Evolutionary conservation across 2,888 invertebrate genomes (phyloP).

Genomic region (Phyto melanocephala): DNA sequence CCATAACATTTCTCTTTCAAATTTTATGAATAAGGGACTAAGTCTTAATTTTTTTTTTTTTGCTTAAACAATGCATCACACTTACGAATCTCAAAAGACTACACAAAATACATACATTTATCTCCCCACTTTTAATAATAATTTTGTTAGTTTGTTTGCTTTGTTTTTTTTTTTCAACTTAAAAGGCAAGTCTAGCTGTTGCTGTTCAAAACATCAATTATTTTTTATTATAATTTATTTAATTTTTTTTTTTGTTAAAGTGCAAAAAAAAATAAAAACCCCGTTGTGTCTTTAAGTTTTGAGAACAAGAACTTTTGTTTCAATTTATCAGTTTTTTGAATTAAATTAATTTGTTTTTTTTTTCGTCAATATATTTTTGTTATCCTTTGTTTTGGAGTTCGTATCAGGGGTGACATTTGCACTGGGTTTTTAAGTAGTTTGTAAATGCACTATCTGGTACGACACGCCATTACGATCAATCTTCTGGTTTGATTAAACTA

Average conservation of each 20-base stretch:
- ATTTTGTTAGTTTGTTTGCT: not conserved
- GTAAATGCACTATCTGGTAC: constrained; percentile 99
- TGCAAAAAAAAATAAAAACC: constrained; percentile 15
- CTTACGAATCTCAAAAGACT: not conserved
- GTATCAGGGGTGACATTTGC: constrained; percentile 99
- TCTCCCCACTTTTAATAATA: not conserved
- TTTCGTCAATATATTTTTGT: constrained; percentile 51
- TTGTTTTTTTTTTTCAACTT: not conserved
- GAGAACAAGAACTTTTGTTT: not conserved
- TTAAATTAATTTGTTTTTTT: constrained; percentile 25
- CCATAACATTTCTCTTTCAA: too few relatives aligned
- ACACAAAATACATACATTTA: not conserved
- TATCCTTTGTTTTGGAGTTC: constrained; percentile 85
- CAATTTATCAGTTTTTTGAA: constrained; percentile 5
- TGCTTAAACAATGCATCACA: constrained; percentile 16
- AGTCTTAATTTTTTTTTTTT: too few relatives aligned
- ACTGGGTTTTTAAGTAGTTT: constrained; percentile 84
- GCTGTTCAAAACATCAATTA: constrained; percentile 11
- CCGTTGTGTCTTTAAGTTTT: constrained; percentile 6
- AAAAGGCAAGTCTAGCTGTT: not conserved
- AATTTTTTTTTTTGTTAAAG: not conserved
- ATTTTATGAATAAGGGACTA: too few relatives aligned
- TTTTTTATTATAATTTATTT: not conserved
- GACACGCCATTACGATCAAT: constrained; percentile 89
- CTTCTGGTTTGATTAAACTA: constrained; percentile 66